Base-by-base conservation (phyloP, 1,140 invertebrate species). In the Apis cerana region DNA sequence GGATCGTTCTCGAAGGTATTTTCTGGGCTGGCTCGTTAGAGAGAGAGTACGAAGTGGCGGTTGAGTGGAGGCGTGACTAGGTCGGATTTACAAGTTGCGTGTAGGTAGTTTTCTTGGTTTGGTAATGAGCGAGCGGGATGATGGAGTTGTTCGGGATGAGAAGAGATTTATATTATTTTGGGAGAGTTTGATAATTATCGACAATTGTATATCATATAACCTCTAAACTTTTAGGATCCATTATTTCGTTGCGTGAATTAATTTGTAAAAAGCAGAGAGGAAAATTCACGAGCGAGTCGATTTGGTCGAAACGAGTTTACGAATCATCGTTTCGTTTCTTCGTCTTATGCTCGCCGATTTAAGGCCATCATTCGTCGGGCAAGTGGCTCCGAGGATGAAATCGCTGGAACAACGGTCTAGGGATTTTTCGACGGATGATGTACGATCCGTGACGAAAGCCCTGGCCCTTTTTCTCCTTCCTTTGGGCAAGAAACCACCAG, bases 401-500 rank as follows among this genome's bases (percentile, higher is more conserved):
- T 81, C 62, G 43, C 54, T 4, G 48, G 56, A 71, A 69, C 67
- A 70, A 59, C 75, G 27, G 70, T 23, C 67, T 70, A 54, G 61
- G 48, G 56, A 75, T 58, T 69, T 65, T 62, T 70, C 75, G 50
- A 56, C 33, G 43, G 12, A 52, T 59, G 65, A 82, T 70, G 75
- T 82, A 78, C 75, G 74, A 77, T 56, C 75, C 75, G 50, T 78
- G 80, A 78, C 80, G 75, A 82, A 56, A 64, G 2, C 8, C 19
- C 59, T 27, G 61, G n/a, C 62, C 61, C 62, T 81, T 81, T 80
- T 81, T 59, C 71, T 48, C 71, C 62, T 43, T 81, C 54, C 62
- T 58, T 65, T 67, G 61, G 71, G 71, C 79, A 75, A 75, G 79
- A 81, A 75, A 81, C 62, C 54, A 65, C 79, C 61, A 72, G 70